Evolutionary conservation across 1,140 invertebrate genomes (phyloP).

Genomic region (Antheraea mylitta): DNA sequence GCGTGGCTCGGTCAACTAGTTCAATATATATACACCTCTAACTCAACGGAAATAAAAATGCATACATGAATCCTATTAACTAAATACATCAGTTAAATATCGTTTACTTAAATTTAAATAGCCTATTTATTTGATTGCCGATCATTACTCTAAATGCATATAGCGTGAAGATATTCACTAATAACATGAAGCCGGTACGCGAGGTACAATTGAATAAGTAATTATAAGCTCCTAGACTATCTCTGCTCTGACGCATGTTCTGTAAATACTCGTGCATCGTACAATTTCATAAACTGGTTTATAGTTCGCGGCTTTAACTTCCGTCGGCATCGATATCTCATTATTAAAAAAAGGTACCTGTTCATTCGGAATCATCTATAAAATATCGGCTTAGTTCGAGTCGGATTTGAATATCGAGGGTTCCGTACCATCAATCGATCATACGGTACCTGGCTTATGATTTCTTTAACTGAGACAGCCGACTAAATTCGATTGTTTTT

Average conservation of each 20-base stretch:
- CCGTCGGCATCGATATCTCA: too few relatives aligned
- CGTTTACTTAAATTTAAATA: not conserved
- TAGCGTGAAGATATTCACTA: conserved; percentile 19
- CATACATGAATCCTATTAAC: not conserved
- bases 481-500: too few relatives aligned
- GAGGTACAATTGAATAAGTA: conserved; percentile 20
- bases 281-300: not conserved
- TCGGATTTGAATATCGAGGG: too few relatives aligned
- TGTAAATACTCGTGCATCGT: not conserved
- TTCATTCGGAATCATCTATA: too few relatives aligned
- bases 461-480: too few relatives aligned
- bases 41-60: not conserved
- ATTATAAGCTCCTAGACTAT: conserved; percentile 10
- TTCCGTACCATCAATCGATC: too few relatives aligned
- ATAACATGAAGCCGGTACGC: conserved; percentile 15
- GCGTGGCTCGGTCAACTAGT: too few relatives aligned
- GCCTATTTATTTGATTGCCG: not conserved
- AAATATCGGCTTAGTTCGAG: too few relatives aligned
- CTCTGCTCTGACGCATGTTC: not conserved
- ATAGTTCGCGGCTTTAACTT: not conserved
- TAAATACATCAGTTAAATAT: not conserved
- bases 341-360: too few relatives aligned
- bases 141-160: conserved; percentile 8
- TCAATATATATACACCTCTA: too few relatives aligned
- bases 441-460: too few relatives aligned